Conservation (phyloP, 1,140 invertebrate species). For the Calephelis nemesis region DNA sequence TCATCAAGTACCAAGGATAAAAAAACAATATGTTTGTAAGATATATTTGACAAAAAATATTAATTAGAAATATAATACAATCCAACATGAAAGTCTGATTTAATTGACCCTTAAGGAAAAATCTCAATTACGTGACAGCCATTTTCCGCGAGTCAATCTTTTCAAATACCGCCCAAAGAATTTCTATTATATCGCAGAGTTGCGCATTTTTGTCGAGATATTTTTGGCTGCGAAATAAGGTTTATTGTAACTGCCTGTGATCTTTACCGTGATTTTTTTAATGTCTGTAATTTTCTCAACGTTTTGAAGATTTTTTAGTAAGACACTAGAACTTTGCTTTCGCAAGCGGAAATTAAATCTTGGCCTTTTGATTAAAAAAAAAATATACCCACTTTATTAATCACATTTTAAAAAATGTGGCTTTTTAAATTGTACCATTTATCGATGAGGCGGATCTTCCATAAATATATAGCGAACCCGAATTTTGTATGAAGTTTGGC, state of each 20-base stretch:
- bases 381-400: too few species aligned
- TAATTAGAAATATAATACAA: constrained; percentile 1
- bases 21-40: too few species aligned
- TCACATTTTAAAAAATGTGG: too few species aligned
- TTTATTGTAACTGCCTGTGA: neutral
- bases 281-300: neutral
- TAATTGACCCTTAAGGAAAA: constrained; percentile 17
- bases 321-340: too few species aligned
- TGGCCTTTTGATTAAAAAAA: too few species aligned
- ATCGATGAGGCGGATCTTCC: too few species aligned
- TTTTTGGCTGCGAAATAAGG: neutral
- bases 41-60: neutral
- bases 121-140: constrained; percentile 18
- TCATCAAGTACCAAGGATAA: too few species aligned
- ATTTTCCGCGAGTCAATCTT: constrained; percentile 15
- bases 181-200: constrained; percentile 11
- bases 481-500: too few species aligned
- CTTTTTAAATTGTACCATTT: too few species aligned
- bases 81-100: constrained; percentile 11
- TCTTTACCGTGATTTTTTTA: neutral
- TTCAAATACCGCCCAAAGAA: constrained; percentile 18
- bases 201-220: constrained; percentile 15
- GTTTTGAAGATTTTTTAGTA: too few species aligned
- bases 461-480: too few species aligned
- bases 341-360: too few species aligned